phyloP scores from a whole-genome alignment of 2,113 vertebrate species.

The Heterotilapia buettikoferi region DNA sequence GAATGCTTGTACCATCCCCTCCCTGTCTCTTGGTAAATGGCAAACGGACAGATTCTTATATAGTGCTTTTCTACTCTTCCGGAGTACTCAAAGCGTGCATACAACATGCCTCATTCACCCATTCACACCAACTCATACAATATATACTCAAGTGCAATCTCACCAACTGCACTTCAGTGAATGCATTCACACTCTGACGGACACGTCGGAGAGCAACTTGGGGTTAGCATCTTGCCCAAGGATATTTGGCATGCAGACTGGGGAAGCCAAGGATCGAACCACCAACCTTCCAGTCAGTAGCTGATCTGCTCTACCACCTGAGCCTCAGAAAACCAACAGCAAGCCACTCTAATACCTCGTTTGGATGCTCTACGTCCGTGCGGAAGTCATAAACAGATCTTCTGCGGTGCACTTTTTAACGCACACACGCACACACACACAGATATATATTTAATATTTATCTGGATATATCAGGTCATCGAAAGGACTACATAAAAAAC shows the following conservation, averaged over 20 bases:
- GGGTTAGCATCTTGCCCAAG: background rate
- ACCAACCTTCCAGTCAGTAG: background rate
- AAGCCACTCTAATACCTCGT: constrained; percentile 28
- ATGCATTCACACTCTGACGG: background rate
- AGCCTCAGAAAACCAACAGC: background rate
- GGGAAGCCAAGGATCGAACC: background rate
- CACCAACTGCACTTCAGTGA: background rate
- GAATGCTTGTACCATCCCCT: background rate
- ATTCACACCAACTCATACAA: background rate
- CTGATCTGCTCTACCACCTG: background rate
- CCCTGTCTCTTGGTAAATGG: background rate
- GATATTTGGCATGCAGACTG: background rate
- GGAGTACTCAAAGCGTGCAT: background rate
- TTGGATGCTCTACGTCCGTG: background rate
- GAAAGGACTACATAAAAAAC: background rate
- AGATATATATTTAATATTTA: background rate
- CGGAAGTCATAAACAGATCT: background rate
- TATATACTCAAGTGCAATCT: background rate
- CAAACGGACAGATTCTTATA: background rate
- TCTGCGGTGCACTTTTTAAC: background rate
- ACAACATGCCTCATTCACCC: background rate
- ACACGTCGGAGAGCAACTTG: fast-evolving
- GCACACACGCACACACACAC: too few species aligned
- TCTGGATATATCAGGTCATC: background rate
- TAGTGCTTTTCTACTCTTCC: background rate